phyloP scores from a whole-genome alignment of 2,888 invertebrate species.

The Augiades crinisus region DNA sequence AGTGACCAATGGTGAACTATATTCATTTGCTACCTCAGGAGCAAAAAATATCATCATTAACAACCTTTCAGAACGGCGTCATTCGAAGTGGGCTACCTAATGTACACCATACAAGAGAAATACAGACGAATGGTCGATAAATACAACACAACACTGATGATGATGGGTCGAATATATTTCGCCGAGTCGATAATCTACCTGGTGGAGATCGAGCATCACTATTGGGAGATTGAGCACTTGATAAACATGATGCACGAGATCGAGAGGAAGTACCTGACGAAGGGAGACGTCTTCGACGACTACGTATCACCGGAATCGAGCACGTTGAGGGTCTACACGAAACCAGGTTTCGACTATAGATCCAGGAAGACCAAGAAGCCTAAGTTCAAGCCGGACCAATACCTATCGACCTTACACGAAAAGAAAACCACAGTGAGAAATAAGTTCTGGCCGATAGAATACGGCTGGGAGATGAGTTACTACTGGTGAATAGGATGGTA shows the following conservation, averaged over 20 bases:
- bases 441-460: constrained; percentile 41
- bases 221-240: constrained; percentile 43
- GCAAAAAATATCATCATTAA: too few species aligned
- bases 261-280: constrained; percentile 37
- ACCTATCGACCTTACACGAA: too few species aligned
- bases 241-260: constrained; percentile 46
- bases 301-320: background rate
- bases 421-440: too few species aligned
- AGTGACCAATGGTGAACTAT: too few species aligned
- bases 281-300: background rate
- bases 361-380: too few species aligned
- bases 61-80: constrained; percentile 19
- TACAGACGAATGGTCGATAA: constrained; percentile 49
- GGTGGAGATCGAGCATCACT: constrained; percentile 35
- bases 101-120: constrained; percentile 39
- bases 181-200: constrained; percentile 32
- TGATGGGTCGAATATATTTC: constrained; percentile 24
- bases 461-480: constrained; percentile 47
- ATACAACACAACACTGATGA: constrained; percentile 30
- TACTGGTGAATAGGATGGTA: too few species aligned
- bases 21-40: too few species aligned
- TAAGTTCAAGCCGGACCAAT: too few species aligned
- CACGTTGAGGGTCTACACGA: too few species aligned
- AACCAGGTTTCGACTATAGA: too few species aligned
- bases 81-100: constrained; percentile 33